Evolutionary conservation across 1,140 invertebrate genomes (phyloP), one percentile per base, ranked within the genome.

Genomic region (Calosoma granatense): DNA sequence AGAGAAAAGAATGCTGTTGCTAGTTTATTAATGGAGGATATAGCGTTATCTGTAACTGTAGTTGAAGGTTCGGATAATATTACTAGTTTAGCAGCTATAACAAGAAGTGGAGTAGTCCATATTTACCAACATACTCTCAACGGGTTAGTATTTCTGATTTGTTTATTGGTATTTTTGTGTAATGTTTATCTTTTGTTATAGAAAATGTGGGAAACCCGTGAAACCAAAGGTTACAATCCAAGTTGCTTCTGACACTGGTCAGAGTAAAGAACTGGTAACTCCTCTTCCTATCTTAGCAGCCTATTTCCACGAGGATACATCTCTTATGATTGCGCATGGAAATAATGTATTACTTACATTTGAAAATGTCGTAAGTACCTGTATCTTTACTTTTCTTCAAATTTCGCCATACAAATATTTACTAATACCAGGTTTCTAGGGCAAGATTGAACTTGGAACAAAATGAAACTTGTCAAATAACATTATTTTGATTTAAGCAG

Each of bases 111-210:
- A 14, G 80, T 85, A 39, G 79, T 87, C 47, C 82, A 91, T 68
- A 73, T 90, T 26, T 93, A 88, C 71, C 78, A 84, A 60, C 82
- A 87, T 60, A 81, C 80, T 59, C 72, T 86, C 39, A 90, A 90
- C 74, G 85, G 86, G 77, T 85, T 71, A 72, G 67, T 67, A 52
- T 57, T 47, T 56, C 56, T 56, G 20, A 39, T 56, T 36, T 22
- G 57, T 19, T 54, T 15, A 43, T 14, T 39, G 51, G 51, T 22
- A 41, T 30, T 53, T 41, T 56, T 26, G 56, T 56, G 56, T 57
- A 19, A 55, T n/a, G n/a, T n/a, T n/a, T n/a, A n/a, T n/a, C n/a
- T n/a, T 39, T 64, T 57, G 51, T 66, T 74, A 53, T 65, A 78
- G 81, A 15, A 74, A 77, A 54, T 75, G 76, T 56, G 68, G 74